phyloP scores from a whole-genome alignment of 2,888 invertebrate species.

The Agonopterix heracliana region DNA sequence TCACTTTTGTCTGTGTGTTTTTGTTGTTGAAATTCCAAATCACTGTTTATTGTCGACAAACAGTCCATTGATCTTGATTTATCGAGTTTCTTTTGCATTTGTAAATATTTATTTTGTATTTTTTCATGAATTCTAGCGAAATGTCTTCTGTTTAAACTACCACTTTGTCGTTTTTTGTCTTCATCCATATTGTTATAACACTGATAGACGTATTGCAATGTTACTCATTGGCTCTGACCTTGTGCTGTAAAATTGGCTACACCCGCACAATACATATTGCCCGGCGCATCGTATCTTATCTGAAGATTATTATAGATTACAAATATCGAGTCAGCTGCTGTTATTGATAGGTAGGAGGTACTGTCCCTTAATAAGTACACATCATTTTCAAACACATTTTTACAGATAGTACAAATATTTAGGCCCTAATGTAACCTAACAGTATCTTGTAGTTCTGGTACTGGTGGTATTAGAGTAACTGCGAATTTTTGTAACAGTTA shows the following conservation, averaged over 20 bases:
- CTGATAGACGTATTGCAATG: slow-evolving; percentile 3
- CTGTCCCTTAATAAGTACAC: too few relatives aligned
- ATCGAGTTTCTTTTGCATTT: slow-evolving; percentile 56
- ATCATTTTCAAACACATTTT: too few relatives aligned
- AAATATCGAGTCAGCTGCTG: slow-evolving; percentile 33
- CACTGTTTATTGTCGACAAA: slow-evolving; percentile 34
- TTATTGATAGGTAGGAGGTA: slow-evolving; percentile 10
- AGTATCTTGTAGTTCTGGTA: too few relatives aligned
- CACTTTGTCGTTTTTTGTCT: slow-evolving; percentile 19
- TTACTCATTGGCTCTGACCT: slow-evolving; percentile 9
- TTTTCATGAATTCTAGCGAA: slow-evolving; percentile 50
- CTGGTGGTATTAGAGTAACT: too few relatives aligned
- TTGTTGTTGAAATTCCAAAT: slow-evolving; percentile 31
- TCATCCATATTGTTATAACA: slow-evolving; percentile 30
- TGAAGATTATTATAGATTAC: slow-evolving; percentile 46
- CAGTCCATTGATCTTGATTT: slow-evolving; percentile 59
- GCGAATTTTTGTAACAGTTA: too few relatives aligned
- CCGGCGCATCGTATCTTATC: slow-evolving; percentile 34
- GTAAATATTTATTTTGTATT: slow-evolving; percentile 55
- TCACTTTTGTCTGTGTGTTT: slow-evolving; percentile 30
- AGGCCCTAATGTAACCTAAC: too few relatives aligned
- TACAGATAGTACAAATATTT: too few relatives aligned
- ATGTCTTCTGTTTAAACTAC: slow-evolving; percentile 33
- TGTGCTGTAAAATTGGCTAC: slow-evolving; percentile 8
- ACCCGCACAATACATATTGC: neutral